Evolutionary conservation across 2,113 vertebrate genomes (phyloP).

Genomic region (Elephas maximus): DNA sequence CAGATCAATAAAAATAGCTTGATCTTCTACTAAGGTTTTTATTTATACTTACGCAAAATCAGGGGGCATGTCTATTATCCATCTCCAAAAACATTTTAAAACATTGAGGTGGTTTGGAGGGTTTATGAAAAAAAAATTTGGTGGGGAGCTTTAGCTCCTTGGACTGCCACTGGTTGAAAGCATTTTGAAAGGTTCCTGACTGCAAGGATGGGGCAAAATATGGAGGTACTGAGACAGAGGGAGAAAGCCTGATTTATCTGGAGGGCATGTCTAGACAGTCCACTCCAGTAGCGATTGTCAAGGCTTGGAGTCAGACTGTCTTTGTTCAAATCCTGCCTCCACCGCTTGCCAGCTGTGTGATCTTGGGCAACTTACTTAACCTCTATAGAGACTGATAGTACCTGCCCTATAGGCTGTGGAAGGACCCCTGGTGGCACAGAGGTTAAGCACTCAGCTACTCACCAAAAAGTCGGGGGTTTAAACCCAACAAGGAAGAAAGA

Average conservation of each 20-base stretch:
- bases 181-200: not conserved
- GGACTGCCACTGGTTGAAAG: not conserved
- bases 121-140: not conserved
- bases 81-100: not conserved
- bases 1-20: not conserved
- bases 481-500: not conserved
- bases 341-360: slow-evolving; percentile 15
- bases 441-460: not conserved
- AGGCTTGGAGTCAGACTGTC: not conserved
- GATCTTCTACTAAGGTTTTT: not conserved
- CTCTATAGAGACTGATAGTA: slow-evolving; percentile 7
- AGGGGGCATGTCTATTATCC: not conserved
- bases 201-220: not conserved
- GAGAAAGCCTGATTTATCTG: not conserved
- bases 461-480: not conserved
- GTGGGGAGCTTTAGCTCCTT: not conserved
- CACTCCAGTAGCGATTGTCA: not conserved
- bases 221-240: not conserved
- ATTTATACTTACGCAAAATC: not conserved
- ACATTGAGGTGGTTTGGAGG: not conserved
- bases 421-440: not conserved
- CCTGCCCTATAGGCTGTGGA: not conserved
- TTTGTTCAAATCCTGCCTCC: not conserved
- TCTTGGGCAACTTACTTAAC: not conserved
- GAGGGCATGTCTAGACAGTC: not conserved